These are phyloP conservation scores for Drosophila pallidifrons DNA, from an alignment of 1,140 invertebrate species.

Conservation along the genomic window DNA sequence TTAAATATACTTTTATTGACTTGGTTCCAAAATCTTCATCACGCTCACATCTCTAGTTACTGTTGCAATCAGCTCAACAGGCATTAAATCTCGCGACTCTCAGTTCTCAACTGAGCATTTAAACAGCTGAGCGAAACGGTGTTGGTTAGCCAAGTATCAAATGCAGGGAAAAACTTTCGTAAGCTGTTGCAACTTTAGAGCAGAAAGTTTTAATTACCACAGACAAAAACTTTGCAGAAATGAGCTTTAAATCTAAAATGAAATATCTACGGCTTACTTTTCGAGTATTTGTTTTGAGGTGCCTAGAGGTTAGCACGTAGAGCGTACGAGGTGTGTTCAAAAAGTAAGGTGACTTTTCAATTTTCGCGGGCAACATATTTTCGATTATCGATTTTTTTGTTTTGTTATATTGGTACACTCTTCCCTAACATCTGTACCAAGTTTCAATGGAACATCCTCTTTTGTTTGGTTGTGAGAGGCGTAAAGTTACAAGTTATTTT, in stretches of 20 bases:
- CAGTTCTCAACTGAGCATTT: background rate
- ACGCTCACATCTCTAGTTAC: background rate
- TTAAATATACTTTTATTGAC: too few species aligned
- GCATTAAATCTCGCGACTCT: background rate
- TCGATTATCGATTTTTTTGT: too few species aligned
- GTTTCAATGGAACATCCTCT: too few species aligned
- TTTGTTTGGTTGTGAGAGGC: too few species aligned
- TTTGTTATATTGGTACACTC: too few species aligned
- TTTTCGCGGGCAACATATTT: too few species aligned
- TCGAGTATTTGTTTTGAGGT: background rate
- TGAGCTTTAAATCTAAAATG: constrained; percentile 5
- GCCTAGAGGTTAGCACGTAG: background rate
- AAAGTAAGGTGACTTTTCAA: too few species aligned
- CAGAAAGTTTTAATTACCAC: constrained; percentile 25
- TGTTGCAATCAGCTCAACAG: background rate
- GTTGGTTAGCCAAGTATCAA: constrained; percentile 3
- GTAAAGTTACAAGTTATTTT: too few species aligned
- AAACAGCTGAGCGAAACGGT: constrained; percentile 9
- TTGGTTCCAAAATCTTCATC: background rate
- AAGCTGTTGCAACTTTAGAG: constrained; percentile 8
- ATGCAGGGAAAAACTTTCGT: constrained; percentile 7
- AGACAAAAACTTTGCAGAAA: background rate
- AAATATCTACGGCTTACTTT: background rate
- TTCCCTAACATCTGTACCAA: too few species aligned
- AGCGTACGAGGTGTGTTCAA: too few species aligned